Percentiles rank a stretch among this genome's conserved stretches.
Conservation (phyloP, 2,797 vertebrate genomes). For the Arremon brunneinucha region DNA sequence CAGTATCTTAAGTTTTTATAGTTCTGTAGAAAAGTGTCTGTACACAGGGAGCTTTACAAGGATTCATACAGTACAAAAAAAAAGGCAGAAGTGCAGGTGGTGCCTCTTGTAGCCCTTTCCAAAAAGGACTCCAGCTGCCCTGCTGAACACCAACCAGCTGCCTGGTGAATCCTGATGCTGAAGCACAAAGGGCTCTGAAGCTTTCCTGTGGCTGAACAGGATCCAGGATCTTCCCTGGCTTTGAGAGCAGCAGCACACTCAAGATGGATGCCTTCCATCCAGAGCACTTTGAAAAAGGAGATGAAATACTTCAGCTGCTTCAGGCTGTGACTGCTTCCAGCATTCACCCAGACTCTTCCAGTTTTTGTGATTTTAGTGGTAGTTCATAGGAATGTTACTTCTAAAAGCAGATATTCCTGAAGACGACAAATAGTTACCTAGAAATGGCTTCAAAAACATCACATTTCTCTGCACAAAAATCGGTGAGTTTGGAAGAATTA, state of each 20-base stretch:
- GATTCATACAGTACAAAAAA: neutral
- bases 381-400: neutral
- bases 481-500: neutral
- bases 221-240: constrained; percentile 6
- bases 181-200: neutral
- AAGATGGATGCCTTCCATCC: constrained; percentile 10
- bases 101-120: neutral
- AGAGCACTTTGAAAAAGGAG: constrained; percentile 1
- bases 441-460: neutral
- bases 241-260: neutral
- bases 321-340: neutral
- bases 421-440: neutral
- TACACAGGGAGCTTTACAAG: neutral
- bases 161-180: neutral
- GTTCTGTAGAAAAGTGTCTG: neutral
- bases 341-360: neutral
- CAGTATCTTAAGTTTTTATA: neutral
- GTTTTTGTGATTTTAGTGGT: constrained; percentile 2
- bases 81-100: neutral
- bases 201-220: neutral
- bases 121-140: neutral
- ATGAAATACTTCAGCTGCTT: constrained; percentile 3
- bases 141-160: neutral
- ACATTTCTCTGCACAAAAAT: neutral
- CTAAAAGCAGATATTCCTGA: neutral